Base-by-base conservation (phyloP, 2,113 vertebrate species). In the Sceloporus tristichus region DNA sequence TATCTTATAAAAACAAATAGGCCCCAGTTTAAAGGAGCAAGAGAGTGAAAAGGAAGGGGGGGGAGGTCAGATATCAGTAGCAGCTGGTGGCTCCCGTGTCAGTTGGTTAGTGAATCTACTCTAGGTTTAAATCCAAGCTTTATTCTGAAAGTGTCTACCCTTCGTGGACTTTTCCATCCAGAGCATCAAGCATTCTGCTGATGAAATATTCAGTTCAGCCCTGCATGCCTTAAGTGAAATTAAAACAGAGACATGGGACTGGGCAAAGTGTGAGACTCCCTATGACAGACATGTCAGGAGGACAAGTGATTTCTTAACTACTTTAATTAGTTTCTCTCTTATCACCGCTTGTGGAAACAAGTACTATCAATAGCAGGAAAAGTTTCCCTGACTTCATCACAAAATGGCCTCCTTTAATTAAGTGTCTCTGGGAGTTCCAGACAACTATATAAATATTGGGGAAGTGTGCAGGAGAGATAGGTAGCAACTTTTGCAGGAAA, bases 321-420 rank as follows among this genome's bases (percentile, higher is more conserved):
- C 75, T 59, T 56, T 66, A 77, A 86, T 89, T 89, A 89, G 62
- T 78, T 56, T 70, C 59, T 13, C 80, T 82, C 53, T 86, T 89
- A 86, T 82, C 53, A 42, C 68, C 16, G 79, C 88, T 86, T 56
- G 42, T n/a, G 59, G 84, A 86, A 86, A 82, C 76, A 62, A 59
- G 29, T 18, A 18, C 42, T 76, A 89, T 70, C 48, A 56, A 29
- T 76, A 82, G 42, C 4, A 27, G 23, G 62, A 70, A 68, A 82
- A 59, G 48, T 89, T 85, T 70, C 88, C 88, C 62, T 82, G 7
- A 89, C 73, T 86, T 59, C 84, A 86, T 82, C 84, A 77, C 79
- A 86, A 82, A 82, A 89, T 81, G 65, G 88, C 88, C 34, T 66
- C 34, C 59, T 82, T 56, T 89, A 89, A 89, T 89, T 82, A 86